phyloP scores from a whole-genome alignment of 1,140 invertebrate species.

The Helicorthomorpha holstii region DNA sequence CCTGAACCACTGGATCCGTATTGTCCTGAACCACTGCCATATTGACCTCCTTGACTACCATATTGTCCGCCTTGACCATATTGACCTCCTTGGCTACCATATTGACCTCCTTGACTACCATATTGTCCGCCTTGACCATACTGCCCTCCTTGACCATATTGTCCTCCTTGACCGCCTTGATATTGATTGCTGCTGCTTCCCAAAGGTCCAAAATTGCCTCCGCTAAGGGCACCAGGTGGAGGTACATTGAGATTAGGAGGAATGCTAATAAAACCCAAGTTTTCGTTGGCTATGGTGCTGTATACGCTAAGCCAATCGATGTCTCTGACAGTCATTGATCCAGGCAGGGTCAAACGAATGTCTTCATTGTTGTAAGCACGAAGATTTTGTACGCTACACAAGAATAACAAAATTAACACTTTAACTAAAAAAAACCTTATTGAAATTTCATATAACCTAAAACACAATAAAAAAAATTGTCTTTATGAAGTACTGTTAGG shows the following conservation, averaged over 20 bases:
- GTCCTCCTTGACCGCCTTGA: neutral
- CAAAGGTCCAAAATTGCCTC: neutral
- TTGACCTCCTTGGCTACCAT: neutral
- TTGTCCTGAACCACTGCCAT: neutral
- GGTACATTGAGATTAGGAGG: constrained; percentile 77
- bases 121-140: constrained; percentile 1
- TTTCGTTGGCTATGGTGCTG: constrained; percentile 55
- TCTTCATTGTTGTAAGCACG: constrained; percentile 72
- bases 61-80: neutral
- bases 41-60: neutral
- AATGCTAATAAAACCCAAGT: constrained; percentile 77
- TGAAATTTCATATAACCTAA: too few relatives aligned
- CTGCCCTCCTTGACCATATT: neutral
- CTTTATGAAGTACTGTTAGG: too few relatives aligned
- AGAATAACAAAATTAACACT: too few relatives aligned
- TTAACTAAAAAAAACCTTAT: too few relatives aligned
- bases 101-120: neutral
- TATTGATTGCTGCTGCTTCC: neutral
- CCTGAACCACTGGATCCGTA: neutral
- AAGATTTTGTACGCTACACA: constrained; percentile 48
- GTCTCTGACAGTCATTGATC: constrained; percentile 68
- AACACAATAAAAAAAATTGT: too few relatives aligned
- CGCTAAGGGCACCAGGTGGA: constrained; percentile 25
- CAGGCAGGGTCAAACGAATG: constrained; percentile 67
- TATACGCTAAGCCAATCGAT: constrained; percentile 84